Evolutionary conservation across 2,113 vertebrate species (phyloP).

Genomic region (Rhinolophus ferrumequinum): DNA sequence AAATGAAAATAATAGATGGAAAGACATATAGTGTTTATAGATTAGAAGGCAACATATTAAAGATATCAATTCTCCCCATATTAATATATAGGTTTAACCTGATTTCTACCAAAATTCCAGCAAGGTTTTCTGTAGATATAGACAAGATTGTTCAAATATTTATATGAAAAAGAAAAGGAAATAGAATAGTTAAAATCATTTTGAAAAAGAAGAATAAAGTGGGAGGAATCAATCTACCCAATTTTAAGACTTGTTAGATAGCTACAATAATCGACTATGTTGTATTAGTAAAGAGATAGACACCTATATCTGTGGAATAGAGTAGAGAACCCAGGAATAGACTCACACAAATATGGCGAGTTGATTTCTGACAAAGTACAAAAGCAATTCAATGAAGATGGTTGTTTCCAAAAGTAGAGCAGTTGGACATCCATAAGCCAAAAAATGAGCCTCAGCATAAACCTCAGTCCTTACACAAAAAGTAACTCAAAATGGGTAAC

Average conservation of each 20-base stretch:
- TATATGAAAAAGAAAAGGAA: background rate
- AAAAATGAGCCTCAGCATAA: background rate
- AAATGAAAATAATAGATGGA: background rate
- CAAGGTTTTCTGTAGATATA: background rate
- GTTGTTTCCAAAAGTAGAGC: background rate
- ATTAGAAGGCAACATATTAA: background rate
- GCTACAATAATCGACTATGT: background rate
- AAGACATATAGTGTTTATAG: background rate
- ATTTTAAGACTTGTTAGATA: background rate
- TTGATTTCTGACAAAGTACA: background rate
- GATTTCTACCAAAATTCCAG: constrained; percentile 1
- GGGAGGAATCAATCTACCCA: background rate
- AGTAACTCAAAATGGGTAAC: background rate
- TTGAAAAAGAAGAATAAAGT: background rate
- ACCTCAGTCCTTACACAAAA: background rate
- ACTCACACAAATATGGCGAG: background rate
- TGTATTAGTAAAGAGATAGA: background rate
- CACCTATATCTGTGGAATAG: background rate
- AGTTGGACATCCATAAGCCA: background rate
- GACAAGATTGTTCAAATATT: background rate
- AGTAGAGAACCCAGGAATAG: background rate
- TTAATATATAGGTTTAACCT: background rate
- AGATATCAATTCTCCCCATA: background rate
- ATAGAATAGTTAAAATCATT: background rate
- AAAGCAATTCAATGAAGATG: background rate